Conservation (phyloP, 1,140 invertebrate genomes). For the Cardiocondyla obscurior region DNA sequence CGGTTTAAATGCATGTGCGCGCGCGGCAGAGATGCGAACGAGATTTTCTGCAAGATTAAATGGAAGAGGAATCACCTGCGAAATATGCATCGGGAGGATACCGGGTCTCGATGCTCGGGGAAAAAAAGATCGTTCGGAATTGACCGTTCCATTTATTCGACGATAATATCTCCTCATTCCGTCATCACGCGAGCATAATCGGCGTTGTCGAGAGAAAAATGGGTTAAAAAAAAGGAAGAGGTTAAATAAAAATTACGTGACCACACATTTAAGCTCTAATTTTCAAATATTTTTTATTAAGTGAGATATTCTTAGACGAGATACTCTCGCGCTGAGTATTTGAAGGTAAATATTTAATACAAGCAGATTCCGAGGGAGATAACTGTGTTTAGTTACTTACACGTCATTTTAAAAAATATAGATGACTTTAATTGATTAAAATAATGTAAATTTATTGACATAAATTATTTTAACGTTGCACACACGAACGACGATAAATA, state of each 20-base stretch:
- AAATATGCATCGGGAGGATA: conserved; percentile 50
- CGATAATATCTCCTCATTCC: not conserved
- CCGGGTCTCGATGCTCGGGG: not conserved
- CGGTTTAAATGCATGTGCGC: not conserved
- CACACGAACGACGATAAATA: conserved; percentile 24
- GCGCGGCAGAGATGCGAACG: not conserved
- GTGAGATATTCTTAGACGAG: too few species aligned
- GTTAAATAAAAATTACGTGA: conserved; percentile 4
- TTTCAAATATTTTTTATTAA: too few species aligned
- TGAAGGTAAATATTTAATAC: conserved; percentile 7
- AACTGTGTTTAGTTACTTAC: too few species aligned
- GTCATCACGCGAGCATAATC: not conserved
- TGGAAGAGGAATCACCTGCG: conserved; percentile 27
- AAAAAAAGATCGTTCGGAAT: not conserved
- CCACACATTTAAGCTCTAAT: not conserved
- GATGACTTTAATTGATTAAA: not conserved
- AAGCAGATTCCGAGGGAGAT: not conserved
- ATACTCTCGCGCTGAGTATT: not conserved
- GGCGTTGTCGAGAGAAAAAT: too few species aligned
- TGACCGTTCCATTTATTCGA: conserved; percentile 33
- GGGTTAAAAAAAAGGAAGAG: conserved; percentile 4
- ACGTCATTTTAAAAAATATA: too few species aligned
- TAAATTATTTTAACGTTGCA: conserved; percentile 1
- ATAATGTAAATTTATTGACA: not conserved
- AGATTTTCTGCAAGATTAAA: conserved; percentile 59